These are phyloP conservation scores for Plecotus auritus DNA, from an alignment of 2,113 vertebrate genomes.

Conservation along the genomic window DNA sequence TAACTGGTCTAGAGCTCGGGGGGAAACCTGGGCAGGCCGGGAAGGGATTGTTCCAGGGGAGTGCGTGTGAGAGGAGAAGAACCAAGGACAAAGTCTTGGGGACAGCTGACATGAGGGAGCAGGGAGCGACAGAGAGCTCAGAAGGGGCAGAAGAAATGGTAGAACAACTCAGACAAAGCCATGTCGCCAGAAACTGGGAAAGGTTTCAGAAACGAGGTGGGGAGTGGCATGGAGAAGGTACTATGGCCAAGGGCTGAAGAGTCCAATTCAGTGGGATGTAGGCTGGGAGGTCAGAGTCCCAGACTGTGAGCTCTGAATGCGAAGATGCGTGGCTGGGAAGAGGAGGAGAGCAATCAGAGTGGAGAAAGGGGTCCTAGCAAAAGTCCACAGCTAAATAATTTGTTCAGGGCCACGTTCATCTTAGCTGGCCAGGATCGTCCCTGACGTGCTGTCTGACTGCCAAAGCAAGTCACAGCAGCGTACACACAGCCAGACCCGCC, in stretches of 20 bases:
- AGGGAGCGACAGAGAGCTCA: not conserved
- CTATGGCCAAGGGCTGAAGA: not conserved
- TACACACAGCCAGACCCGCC: not conserved
- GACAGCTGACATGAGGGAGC: not conserved
- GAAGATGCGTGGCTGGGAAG: too few relatives aligned
- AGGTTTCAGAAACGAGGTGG: not conserved
- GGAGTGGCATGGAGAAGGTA: accelerated
- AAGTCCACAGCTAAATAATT: not conserved
- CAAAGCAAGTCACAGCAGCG: not conserved
- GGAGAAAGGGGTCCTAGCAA: not conserved
- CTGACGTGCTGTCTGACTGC: not conserved
- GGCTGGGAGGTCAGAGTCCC: not conserved
- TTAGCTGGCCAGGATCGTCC: not conserved
- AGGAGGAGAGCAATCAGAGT: not conserved
- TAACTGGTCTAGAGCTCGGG: not conserved
- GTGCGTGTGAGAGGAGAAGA: not conserved
- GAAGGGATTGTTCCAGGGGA: not conserved
- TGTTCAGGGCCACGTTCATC: not conserved
- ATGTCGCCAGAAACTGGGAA: not conserved
- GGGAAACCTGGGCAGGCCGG: not conserved
- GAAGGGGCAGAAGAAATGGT: not conserved
- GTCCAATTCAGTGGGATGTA: not conserved
- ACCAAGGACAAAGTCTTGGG: not conserved
- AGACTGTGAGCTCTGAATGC: not conserved
- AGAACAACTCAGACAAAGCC: not conserved